Percentiles rank a stretch among this genome's conserved stretches.
Conservation (phyloP, 2,888 invertebrate genomes). For the Ennomos quercinarius region DNA sequence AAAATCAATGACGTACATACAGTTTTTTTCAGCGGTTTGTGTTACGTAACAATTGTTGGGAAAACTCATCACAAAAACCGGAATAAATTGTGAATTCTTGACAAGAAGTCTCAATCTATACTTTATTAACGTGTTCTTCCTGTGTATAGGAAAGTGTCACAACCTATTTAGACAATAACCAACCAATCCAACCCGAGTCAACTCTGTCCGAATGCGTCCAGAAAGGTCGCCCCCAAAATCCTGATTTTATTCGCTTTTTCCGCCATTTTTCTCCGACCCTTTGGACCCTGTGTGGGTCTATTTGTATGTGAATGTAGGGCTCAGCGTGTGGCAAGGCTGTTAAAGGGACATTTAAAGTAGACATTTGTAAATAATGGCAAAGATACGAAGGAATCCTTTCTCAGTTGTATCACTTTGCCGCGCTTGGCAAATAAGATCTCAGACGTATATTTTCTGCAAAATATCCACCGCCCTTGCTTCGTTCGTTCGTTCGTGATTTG, state of each 20-base stretch:
- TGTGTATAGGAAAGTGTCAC: conserved; percentile 23
- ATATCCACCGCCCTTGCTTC: too few species aligned
- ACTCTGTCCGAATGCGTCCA: conserved; percentile 27
- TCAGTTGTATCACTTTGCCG: conserved; percentile 18
- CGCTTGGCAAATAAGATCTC: conserved; percentile 23
- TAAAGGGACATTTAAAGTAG: conserved; percentile 51
- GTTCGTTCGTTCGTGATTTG: too few species aligned
- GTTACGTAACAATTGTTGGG: too few species aligned
- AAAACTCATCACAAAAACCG: too few species aligned
- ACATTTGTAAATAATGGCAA: conserved; percentile 50
- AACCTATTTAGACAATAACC: conserved; percentile 34
- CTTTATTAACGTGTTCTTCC: conserved; percentile 14
- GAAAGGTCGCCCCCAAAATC: conserved; percentile 39
- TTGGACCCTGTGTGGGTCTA: conserved; percentile 40
- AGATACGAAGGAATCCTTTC: conserved; percentile 33
- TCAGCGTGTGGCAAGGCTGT: conserved; percentile 39
- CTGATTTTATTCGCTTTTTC: conserved; percentile 44
- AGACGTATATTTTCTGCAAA: not conserved
- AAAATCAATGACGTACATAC: too few species aligned
- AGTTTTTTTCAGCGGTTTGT: too few species aligned
- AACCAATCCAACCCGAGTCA: conserved; percentile 34
- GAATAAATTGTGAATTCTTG: too few species aligned
- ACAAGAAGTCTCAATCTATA: conserved; percentile 1
- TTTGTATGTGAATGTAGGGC: conserved; percentile 47
- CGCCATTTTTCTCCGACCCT: conserved; percentile 44